Evolutionary conservation across 2,113 vertebrate genomes (phyloP).

Genomic region (Apodemus sylvaticus): DNA sequence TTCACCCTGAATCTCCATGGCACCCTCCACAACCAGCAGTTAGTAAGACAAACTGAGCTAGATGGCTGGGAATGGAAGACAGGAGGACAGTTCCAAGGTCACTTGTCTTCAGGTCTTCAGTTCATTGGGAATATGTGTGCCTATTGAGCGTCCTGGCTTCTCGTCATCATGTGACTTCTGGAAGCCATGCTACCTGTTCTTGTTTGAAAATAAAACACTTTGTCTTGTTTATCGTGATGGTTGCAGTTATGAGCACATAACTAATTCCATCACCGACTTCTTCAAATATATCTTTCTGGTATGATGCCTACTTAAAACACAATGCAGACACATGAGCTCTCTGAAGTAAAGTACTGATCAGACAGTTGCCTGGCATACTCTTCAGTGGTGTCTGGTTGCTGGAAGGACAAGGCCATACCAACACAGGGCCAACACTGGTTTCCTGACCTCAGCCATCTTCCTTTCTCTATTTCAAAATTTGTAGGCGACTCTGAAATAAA

Average conservation of each 20-base stretch:
- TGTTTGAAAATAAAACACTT: not conserved
- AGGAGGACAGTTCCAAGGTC: not conserved
- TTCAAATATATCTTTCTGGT: not conserved
- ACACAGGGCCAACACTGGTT: rapidly evolving
- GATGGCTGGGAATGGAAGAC: not conserved
- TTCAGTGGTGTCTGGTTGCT: not conserved
- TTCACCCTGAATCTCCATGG: not conserved
- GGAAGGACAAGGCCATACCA: not conserved
- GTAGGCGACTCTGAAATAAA: not conserved
- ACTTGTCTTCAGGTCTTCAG: not conserved
- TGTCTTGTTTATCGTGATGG: too few species aligned
- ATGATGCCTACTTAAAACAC: not conserved
- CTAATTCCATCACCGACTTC: not conserved
- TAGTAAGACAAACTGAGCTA: not conserved
- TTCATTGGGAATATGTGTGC: not conserved
- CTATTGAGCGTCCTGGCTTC: not conserved
- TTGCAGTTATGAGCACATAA: not conserved
- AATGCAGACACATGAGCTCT: not conserved
- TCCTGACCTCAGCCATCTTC: not conserved
- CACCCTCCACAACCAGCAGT: not conserved
- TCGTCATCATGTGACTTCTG: not conserved
- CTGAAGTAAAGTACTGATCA: not conserved
- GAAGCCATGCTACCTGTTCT: not conserved
- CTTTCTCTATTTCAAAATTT: not conserved
- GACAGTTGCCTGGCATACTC: not conserved